phyloP scores from a whole-genome alignment of 2,113 vertebrate genomes.

The Thomomys bottae region DNA sequence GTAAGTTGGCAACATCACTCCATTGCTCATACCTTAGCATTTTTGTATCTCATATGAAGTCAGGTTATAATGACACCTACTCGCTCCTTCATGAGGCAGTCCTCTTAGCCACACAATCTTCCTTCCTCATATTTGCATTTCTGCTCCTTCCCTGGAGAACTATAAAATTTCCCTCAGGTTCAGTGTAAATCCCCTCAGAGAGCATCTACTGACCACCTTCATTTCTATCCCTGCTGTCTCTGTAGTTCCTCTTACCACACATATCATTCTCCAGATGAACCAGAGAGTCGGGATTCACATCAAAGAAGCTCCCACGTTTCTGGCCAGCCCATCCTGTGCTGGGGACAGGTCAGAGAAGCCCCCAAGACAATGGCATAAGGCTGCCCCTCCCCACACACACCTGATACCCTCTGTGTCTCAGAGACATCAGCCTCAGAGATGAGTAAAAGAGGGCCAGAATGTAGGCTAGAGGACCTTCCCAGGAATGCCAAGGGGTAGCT shows the following conservation, averaged over 20 bases:
- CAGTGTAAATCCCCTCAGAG: background rate
- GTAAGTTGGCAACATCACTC: background rate
- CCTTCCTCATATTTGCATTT: background rate
- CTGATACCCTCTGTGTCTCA: background rate
- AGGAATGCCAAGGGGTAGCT: background rate
- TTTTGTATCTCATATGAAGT: background rate
- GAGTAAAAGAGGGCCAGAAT: background rate
- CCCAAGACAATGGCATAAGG: background rate
- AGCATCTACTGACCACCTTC: background rate
- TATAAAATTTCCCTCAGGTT: background rate
- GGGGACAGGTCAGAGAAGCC: background rate
- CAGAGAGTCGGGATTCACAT: background rate
- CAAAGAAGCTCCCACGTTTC: background rate
- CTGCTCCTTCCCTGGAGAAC: background rate
- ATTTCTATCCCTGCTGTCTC: background rate
- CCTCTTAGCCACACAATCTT: background rate
- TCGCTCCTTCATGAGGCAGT: background rate
- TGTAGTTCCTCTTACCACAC: background rate
- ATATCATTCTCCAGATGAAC: background rate
- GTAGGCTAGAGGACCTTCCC: background rate
- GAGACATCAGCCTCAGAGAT: background rate
- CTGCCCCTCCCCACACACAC: background rate
- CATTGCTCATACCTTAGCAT: background rate
- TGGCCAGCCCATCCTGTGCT: background rate
- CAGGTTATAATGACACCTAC: background rate